Base-by-base conservation (phyloP, 2,888 invertebrate species). In the Portevinia maculata region DNA sequence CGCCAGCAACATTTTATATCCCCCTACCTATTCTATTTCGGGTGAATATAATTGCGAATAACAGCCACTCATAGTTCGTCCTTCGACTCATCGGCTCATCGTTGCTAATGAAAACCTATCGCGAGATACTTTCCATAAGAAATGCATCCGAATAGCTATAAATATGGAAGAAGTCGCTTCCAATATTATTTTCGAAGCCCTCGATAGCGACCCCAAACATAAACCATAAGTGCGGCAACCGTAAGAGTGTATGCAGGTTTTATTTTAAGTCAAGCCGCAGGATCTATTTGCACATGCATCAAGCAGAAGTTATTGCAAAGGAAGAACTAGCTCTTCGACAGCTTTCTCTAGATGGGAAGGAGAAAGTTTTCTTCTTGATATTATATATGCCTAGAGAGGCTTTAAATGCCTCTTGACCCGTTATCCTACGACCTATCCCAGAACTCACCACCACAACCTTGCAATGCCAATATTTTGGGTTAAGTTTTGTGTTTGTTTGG, bases 381-480 rank as follows among this genome's bases (percentile, higher is more conserved):
- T 53, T 60, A 6, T 30, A 11, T 15, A 21, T 24, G 32, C 60
- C 32, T 41, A 32, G 13, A 64, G 9, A 21, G 32, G 48, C 34
- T 69, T 11, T 21, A 53, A 62, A 70, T 57, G 8, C 67, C 55
- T 37, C 67, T 79, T 79, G 74, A 79, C 79, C 79, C 21, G 21
- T 21, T 73, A 52, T 59, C 65, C 44, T 44, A 46, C 30, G 7
- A 13, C 48, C 39, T n/a, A 24, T 5, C 19, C 28, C 48, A 7
- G n/a, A 30, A 41, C 37, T n/a, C 50, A 37, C 57, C 37, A 57
- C 55, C 59, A 64, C 37, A 4, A 34, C 17, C 32, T 32, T 37
- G 46, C 46, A 60, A 73, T 67, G 73, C 60, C 79, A 67, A 79
- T 74, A 74, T 73, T 79, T 79, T 69, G 60, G 67, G 60, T 69